phyloP scores from a whole-genome alignment of 2,113 vertebrate species.

The Mionectes macconnelli region DNA sequence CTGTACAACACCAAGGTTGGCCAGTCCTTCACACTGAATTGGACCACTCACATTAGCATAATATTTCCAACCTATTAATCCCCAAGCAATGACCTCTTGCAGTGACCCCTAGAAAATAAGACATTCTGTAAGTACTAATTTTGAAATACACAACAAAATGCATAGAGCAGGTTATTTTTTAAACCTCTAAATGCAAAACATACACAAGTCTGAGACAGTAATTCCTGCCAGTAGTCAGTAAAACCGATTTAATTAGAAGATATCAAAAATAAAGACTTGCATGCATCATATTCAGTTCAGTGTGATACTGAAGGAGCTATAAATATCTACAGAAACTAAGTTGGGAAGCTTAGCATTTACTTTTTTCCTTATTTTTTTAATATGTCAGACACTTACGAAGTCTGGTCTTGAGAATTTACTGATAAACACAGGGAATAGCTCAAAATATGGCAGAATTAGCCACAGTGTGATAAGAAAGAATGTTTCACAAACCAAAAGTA shows the following conservation, averaged over 20 bases:
- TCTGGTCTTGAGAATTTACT: background rate
- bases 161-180: background rate
- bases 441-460: background rate
- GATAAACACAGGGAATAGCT: background rate
- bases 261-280: background rate
- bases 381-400: background rate
- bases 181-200: background rate
- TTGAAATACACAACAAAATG: background rate
- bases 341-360: background rate
- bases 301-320: background rate
- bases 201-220: background rate
- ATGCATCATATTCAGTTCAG: background rate
- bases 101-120: constrained; percentile 82
- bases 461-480: background rate
- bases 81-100: constrained; percentile 97
- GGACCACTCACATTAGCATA: constrained; percentile 93
- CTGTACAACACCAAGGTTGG: constrained; percentile 88
- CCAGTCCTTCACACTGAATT: constrained; percentile 91
- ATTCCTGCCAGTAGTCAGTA: background rate
- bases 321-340: background rate
- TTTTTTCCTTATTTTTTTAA: background rate
- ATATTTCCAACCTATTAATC: constrained; percentile 94
- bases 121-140: background rate
- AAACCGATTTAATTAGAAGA: background rate
- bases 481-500: background rate